Evolutionary conservation across 2,113 vertebrate species (phyloP).

Genomic region (Motacilla tschutschensis): DNA sequence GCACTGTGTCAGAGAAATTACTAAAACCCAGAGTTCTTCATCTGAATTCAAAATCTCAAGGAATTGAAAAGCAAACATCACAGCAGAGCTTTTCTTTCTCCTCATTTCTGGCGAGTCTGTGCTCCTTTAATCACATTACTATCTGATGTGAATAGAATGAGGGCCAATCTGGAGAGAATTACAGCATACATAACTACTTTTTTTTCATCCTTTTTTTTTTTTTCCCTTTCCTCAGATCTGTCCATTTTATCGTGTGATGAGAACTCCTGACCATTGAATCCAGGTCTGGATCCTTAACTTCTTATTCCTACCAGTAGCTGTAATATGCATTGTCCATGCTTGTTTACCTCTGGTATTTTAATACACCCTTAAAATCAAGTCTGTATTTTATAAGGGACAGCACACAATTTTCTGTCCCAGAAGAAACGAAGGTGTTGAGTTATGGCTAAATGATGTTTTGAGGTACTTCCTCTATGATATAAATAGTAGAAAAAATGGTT

Average conservation of each 20-base stretch:
- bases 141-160: not conserved
- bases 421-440: not conserved
- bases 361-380: not conserved
- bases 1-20: not conserved
- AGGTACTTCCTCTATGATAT: not conserved
- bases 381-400: not conserved
- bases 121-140: not conserved
- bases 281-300: not conserved
- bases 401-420: not conserved
- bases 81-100: not conserved
- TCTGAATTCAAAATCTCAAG: not conserved
- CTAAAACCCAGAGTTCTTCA: not conserved
- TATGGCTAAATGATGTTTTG: not conserved
- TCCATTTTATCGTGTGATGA: not conserved
- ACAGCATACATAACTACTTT: not conserved
- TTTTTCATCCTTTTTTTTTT: too few species aligned
- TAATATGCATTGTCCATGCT: not conserved
- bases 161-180: not conserved
- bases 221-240: accelerated
- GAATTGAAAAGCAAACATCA: not conserved
- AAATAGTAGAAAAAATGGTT: not conserved
- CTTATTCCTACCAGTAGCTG: not conserved
- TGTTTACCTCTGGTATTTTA: not conserved
- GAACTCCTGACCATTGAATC: not conserved
- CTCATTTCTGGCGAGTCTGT: not conserved